A percentile compares a stretch with the other conserved stretches of the same genome.
Conservation (phyloP, 2,888 invertebrate species). For the Leucophenga montana region DNA sequence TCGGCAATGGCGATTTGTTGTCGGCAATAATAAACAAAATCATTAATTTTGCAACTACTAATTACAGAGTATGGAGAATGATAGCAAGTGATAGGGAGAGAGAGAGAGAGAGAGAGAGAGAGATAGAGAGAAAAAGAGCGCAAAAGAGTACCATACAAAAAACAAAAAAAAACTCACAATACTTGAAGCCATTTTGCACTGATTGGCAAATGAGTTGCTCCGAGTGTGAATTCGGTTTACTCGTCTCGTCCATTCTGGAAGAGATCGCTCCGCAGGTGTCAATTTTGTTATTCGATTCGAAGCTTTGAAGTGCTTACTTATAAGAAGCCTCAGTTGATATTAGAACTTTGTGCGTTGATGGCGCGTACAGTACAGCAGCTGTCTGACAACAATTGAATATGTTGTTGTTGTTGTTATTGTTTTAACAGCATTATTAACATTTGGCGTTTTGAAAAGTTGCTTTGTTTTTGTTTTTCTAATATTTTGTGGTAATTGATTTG, state of each 20-base stretch:
- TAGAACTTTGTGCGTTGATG: constrained; percentile 62
- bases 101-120: constrained; percentile 29
- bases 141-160: no score
- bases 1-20: constrained; percentile 25
- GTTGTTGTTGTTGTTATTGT: constrained; percentile 33
- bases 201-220: background rate
- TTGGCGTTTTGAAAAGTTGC: constrained; percentile 19
- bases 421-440: constrained; percentile 33
- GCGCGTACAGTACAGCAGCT: constrained; percentile 59
- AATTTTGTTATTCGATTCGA: constrained; percentile 13
- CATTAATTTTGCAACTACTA: constrained; percentile 11
- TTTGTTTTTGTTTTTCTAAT: constrained; percentile 31
- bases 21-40: background rate
- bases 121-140: constrained; percentile 28
- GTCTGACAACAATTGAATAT: constrained; percentile 41
- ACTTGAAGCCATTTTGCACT: background rate
- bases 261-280: constrained; percentile 8
- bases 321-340: constrained; percentile 62
- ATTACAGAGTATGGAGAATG: constrained; percentile 28
- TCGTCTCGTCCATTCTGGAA: no score
- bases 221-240: no score
- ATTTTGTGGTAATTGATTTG: constrained; percentile 28
- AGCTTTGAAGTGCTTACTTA: constrained; percentile 39
- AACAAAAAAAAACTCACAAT: no score
- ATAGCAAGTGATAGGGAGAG: constrained; percentile 27